Conservation (phyloP, 2,888 invertebrate genomes). For the Tethea ocularis region DNA sequence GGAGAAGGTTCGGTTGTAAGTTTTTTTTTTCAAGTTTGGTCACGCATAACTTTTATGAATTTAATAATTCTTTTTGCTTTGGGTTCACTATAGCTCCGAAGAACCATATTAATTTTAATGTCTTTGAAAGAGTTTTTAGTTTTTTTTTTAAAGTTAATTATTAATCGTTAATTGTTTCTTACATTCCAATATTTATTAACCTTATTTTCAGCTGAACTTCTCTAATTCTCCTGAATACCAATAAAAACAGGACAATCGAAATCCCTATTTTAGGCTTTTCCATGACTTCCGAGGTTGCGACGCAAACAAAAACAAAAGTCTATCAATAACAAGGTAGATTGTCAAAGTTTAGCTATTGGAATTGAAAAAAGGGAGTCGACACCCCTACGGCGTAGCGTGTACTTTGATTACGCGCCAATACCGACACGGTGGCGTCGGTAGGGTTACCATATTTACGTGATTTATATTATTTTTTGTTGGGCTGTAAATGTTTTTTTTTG, state of each 20-base stretch:
- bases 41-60: too few species aligned
- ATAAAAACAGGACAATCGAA: not conserved
- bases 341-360: not conserved
- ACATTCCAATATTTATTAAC: too few species aligned
- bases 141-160: too few species aligned
- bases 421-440: constrained; percentile 4
- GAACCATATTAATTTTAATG: too few species aligned
- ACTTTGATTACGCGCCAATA: not conserved
- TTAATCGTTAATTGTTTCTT: too few species aligned
- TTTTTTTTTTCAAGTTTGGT: too few species aligned
- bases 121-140: too few species aligned
- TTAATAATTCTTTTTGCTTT: too few species aligned
- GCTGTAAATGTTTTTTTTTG: not conserved
- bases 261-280: not conserved
- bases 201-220: not conserved
- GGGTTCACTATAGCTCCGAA: too few species aligned
- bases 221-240: not conserved
- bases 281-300: not conserved
- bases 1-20: too few species aligned
- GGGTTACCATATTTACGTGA: not conserved
- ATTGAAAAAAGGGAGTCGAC: not conserved
- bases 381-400: not conserved
- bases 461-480: not conserved
- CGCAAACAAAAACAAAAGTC: not conserved
- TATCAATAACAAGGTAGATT: not conserved